phyloP scores from a whole-genome alignment of 2,888 invertebrate genomes.

The Scaptomyza caliginosa region DNA sequence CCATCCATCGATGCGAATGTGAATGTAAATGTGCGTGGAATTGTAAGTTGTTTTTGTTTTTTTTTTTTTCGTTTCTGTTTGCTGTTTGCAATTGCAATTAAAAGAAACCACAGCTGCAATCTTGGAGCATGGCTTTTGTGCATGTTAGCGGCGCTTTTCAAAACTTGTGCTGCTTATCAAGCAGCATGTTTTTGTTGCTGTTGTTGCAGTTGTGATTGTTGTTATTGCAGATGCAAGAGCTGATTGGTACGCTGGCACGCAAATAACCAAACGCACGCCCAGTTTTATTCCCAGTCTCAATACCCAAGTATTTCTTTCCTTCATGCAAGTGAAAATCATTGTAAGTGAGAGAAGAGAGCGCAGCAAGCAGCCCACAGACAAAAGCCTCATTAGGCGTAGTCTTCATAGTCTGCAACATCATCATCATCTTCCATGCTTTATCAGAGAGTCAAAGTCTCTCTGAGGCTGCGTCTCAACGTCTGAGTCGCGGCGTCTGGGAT shows the following conservation, averaged over 20 bases:
- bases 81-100: conserved; percentile 67
- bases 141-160: conserved; percentile 75
- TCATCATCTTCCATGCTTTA: not conserved
- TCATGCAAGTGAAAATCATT: conserved; percentile 61
- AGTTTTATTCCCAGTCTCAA: conserved; percentile 30
- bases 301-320: conserved; percentile 11
- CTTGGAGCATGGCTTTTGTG: conserved; percentile 73
- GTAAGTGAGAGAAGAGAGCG: conserved; percentile 59
- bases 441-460: conserved; percentile 2
- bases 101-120: conserved; percentile 73
- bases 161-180: conserved; percentile 65
- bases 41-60: conserved; percentile 33
- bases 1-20: conserved; percentile 49
- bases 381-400: conserved; percentile 79
- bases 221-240: conserved; percentile 70
- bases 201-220: conserved; percentile 59
- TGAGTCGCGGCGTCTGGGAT: conserved; percentile 6
- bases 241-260: conserved; percentile 69
- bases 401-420: conserved; percentile 50
- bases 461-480: conserved; percentile 1
- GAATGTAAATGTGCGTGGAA: conserved; percentile 49
- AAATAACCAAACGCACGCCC: conserved; percentile 65
- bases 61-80: conserved; percentile 1
- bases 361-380: conserved; percentile 45
- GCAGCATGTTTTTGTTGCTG: conserved; percentile 41